Evolutionary conservation across 2,888 invertebrate genomes (phyloP), one percentile per base, ranked within the genome.

Genomic region (Oscheius myriophilus): DNA sequence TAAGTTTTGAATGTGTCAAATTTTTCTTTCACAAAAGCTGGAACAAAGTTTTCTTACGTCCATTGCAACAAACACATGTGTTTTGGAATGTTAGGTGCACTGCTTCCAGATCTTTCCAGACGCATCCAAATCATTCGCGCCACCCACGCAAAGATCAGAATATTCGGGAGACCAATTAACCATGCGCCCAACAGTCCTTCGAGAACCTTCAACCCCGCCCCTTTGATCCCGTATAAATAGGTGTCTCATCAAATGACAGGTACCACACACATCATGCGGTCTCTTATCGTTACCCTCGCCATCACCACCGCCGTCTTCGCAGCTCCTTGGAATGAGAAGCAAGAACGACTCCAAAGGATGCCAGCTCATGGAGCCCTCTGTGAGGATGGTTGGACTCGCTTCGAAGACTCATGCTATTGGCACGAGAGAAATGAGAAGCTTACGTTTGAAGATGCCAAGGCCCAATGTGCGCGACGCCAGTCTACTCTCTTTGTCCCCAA

Each of bases 371-470:
- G 4, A 25, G 7, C 4, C 16, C 49, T 46, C 11, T 75, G 78
- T 46, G 71, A 72, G 16, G 70, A 78, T 61, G 75, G 75, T 45
- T 78, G 78, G 78, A 21, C 70, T 16, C 53, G 53, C 0, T 76
- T 68, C 64, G 54, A 69, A 11, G 75, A 74, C 16, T 78, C 78
- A 12, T 78, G 78, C 71, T 78, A 76, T 67, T 75, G 65, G 67
- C 54, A 72, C 16, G 78, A 78, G 33, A 67, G 72, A 18, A 57
- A 66, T 25, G 63, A 72, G 25, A 72, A 66, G 52, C 61, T 70
- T 14, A 53, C 69, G 16, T 72, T 73, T 33, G 70, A 71, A 11
- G 58, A 74, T 25, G 78, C 78, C 45, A 73, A 76, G 49, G 61
- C 69, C 57, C 52, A 61, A 26, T 78, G 78, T 61, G 61, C 64